Evolutionary conservation across 2,888 invertebrate species (phyloP).

Genomic region (Coenonympha glycerion): DNA sequence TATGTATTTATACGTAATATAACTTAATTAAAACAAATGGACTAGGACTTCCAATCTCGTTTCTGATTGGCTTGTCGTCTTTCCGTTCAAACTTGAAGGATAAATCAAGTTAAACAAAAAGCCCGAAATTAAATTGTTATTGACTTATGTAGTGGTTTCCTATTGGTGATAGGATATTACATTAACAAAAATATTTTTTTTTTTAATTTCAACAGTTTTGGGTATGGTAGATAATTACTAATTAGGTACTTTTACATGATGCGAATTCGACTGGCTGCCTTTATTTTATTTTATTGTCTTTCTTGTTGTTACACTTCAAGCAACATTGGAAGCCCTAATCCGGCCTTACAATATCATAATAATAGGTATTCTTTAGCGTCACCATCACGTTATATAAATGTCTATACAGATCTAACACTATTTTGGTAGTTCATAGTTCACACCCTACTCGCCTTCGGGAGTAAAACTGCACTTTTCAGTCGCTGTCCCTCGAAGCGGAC

Average conservation of each 20-base stretch:
- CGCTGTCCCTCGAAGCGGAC: constrained; percentile 41
- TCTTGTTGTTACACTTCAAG: not conserved
- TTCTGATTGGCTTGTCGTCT: not conserved
- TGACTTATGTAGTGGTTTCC: no score
- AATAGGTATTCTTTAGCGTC: constrained; percentile 33
- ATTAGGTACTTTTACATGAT: no score
- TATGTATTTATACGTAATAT: not conserved
- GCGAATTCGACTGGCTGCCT: no score
- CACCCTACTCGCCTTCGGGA: constrained; percentile 33
- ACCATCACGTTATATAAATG: constrained; percentile 34
- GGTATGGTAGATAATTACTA: no score
- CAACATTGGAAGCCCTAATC: constrained; percentile 1
- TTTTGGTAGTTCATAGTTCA: constrained; percentile 34
- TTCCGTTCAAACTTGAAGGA: no score
- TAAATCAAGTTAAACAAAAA: no score
- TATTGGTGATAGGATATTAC: no score
- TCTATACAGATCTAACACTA: constrained; percentile 42
- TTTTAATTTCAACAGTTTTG: no score
- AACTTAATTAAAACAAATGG: constrained; percentile 3
- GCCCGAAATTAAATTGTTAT: no score
- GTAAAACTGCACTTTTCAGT: constrained; percentile 30
- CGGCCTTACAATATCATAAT: constrained; percentile 24
- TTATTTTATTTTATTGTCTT: no score
- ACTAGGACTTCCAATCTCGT: not conserved
- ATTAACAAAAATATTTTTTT: no score